A percentile compares a stretch with the other conserved stretches of the same genome.
phyloP scores from a whole-genome alignment of 2,113 vertebrate species.

The Phalacrocorax brasilianus region DNA sequence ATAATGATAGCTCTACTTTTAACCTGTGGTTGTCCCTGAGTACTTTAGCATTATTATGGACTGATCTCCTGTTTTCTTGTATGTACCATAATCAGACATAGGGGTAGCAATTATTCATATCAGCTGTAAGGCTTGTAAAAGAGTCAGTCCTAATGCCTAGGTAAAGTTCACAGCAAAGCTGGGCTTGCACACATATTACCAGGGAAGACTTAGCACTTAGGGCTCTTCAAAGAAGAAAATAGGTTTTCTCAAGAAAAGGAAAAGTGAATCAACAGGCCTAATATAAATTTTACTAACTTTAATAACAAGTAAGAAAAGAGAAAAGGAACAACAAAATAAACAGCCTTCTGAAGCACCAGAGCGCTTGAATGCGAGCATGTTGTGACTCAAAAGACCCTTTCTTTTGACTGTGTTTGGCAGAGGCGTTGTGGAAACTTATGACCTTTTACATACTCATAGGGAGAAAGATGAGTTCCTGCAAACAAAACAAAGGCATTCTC shows the following conservation, averaged over 20 bases:
- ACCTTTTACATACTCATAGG: constrained; percentile 48
- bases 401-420: constrained; percentile 38
- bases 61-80: background rate
- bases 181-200: background rate
- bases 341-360: background rate
- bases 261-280: background rate
- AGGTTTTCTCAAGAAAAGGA: background rate
- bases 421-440: constrained; percentile 28
- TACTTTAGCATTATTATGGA: background rate
- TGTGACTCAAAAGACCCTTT: background rate
- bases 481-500: constrained; percentile 44
- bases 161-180: background rate
- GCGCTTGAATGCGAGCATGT: background rate
- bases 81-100: background rate
- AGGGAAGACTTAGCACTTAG: background rate
- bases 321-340: background rate
- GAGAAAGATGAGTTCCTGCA: constrained; percentile 42
- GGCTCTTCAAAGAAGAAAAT: background rate
- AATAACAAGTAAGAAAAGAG: background rate
- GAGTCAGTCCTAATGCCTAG: background rate
- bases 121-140: background rate
- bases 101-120: background rate
- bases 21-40: background rate
- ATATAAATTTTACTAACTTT: background rate
- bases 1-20: background rate